These are phyloP conservation scores for Micropoecilia bifurca DNA, from an alignment of 2,797 vertebrate species.

Conservation along the genomic window DNA sequence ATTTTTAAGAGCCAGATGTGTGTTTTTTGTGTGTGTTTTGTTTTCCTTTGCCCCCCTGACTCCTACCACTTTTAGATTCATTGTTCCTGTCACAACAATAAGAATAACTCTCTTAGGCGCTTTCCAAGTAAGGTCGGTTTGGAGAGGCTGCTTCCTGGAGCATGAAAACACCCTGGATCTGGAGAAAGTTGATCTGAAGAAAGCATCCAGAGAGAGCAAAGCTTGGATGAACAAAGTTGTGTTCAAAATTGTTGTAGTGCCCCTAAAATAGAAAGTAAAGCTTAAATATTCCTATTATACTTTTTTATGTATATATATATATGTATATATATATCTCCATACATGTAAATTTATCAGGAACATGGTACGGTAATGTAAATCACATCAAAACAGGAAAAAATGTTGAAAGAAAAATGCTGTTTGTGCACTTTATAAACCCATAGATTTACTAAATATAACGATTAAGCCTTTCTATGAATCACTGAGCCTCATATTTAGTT, in stretches of 20 bases:
- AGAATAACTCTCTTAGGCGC: conserved; percentile 63
- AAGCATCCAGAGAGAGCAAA: conserved; percentile 24
- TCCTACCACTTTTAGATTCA: conserved; percentile 70
- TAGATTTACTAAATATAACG: not conserved
- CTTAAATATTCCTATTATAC: not conserved
- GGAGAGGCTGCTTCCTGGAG: conserved; percentile 63
- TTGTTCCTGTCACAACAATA: conserved; percentile 78
- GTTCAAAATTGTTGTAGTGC: not conserved
- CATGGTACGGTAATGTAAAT: not conserved
- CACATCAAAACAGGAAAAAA: not conserved
- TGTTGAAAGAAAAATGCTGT: not conserved
- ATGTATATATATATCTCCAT: not conserved
- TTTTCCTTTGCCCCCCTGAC: conserved; percentile 60
- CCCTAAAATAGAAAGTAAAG: not conserved
- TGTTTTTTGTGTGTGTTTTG: conserved; percentile 69
- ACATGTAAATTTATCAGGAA: not conserved
- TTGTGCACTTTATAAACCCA: not conserved
- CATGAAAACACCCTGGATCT: conserved; percentile 37
- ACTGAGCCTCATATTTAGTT: not conserved
- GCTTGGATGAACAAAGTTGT: not conserved
- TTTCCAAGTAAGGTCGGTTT: conserved; percentile 72
- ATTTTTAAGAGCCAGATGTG: conserved; percentile 58
- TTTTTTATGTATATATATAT: not conserved
- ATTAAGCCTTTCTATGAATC: not conserved
- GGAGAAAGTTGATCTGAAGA: conserved; percentile 50